Evolutionary conservation across 2,797 vertebrate genomes (phyloP).

Genomic region (Melanotaenia trifasciata): DNA sequence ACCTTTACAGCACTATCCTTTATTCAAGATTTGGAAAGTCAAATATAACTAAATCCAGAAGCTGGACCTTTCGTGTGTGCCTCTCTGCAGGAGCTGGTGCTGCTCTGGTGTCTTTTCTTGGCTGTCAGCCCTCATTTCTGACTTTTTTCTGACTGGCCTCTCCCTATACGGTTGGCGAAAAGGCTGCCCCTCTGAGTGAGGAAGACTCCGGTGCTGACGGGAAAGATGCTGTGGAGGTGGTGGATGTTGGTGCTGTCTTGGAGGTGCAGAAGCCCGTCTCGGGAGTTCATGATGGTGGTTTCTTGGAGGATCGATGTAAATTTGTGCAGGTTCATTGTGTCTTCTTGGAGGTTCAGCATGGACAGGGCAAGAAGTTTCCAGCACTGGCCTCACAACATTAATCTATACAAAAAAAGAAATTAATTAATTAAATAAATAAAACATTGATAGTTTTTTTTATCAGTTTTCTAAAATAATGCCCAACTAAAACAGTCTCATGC

Average conservation of each 20-base stretch:
- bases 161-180: slow-evolving; percentile 34
- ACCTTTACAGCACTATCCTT: not conserved
- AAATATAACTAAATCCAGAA: slow-evolving; percentile 78
- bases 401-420: slow-evolving; percentile 52
- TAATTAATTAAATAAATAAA: no score
- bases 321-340: not conserved
- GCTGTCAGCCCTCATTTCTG: slow-evolving; percentile 18
- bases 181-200: slow-evolving; percentile 51
- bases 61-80: slow-evolving; percentile 73
- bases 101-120: slow-evolving; percentile 57
- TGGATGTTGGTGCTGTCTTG: slow-evolving; percentile 12
- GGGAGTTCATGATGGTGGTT: not conserved
- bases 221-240: slow-evolving; percentile 12
- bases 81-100: slow-evolving; percentile 65
- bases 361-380: slow-evolving; percentile 19
- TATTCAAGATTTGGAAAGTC: not conserved
- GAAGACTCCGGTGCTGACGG: slow-evolving; percentile 45
- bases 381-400: slow-evolving; percentile 30
- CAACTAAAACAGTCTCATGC: not conserved
- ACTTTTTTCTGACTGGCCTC: slow-evolving; percentile 24
- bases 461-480: not conserved
- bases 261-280: slow-evolving; percentile 12
- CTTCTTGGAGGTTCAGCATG: not conserved
- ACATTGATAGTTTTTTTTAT: no score
- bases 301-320: not conserved